Evolutionary conservation across 2,888 invertebrate species (phyloP).

Genomic region (Cacoxenus indagator): DNA sequence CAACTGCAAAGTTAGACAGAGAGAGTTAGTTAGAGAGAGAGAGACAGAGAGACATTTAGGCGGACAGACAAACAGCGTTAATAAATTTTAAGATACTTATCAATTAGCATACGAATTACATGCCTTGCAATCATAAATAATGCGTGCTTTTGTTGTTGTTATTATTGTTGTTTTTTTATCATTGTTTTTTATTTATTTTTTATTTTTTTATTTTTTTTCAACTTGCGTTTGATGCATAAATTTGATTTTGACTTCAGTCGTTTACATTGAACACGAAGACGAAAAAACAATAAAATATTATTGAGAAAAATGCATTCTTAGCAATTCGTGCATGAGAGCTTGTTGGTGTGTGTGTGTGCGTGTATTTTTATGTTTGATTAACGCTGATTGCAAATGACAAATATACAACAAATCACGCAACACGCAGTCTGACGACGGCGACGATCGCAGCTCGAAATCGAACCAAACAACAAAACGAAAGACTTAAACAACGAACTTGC

Average conservation of each 20-base stretch:
- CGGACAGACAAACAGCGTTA: slow-evolving; percentile 41
- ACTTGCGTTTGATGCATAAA: slow-evolving; percentile 26
- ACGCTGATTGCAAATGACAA: slow-evolving; percentile 56
- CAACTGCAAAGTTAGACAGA: slow-evolving; percentile 12
- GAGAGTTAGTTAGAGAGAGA: not conserved
- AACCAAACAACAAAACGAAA: slow-evolving; percentile 28
- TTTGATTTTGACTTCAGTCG: slow-evolving; percentile 21
- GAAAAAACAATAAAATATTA: slow-evolving; percentile 2
- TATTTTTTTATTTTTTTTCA: not conserved
- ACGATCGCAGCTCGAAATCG: not conserved
- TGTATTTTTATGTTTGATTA: slow-evolving; percentile 58
- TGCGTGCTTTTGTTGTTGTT: slow-evolving; percentile 48
- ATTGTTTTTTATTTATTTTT: slow-evolving; percentile 46
- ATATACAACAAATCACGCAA: slow-evolving; percentile 62
- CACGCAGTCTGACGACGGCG: slow-evolving; percentile 37
- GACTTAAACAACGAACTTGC: slow-evolving; percentile 40
- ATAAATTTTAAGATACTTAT: slow-evolving; percentile 64
- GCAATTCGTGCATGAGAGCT: not conserved
- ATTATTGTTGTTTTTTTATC: slow-evolving; percentile 25
- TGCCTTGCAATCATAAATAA: slow-evolving; percentile 66
- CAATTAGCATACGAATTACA: slow-evolving; percentile 66
- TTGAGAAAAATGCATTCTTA: slow-evolving; percentile 1
- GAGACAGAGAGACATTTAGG: not conserved
- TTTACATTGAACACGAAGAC: slow-evolving; percentile 22
- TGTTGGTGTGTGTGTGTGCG: slow-evolving; percentile 10